These are phyloP conservation scores for Caranx melampygus DNA, from an alignment of 2,113 vertebrate species.

Conservation along the genomic window DNA sequence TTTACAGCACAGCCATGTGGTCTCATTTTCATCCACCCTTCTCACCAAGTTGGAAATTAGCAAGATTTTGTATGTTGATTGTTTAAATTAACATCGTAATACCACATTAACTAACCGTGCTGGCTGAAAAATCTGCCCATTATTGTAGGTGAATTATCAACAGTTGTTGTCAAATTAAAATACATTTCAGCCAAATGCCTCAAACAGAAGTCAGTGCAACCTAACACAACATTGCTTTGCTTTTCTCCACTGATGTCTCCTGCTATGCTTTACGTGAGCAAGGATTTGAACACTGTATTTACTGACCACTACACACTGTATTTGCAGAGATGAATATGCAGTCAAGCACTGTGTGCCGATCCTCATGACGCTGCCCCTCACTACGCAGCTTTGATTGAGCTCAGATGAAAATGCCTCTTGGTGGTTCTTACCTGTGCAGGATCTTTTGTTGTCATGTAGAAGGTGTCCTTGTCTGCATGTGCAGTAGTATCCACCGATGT, in stretches of 20 bases:
- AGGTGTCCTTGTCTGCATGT: conserved; percentile 88
- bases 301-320: background rate
- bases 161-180: conserved; percentile 12
- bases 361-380: background rate
- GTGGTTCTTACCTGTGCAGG: conserved; percentile 89
- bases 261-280: background rate
- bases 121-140: background rate
- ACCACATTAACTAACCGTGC: background rate
- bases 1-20: background rate
- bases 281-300: background rate
- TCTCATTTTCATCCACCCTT: background rate
- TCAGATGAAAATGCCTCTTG: conserved; percentile 23
- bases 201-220: background rate
- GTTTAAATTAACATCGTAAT: background rate
- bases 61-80: background rate
- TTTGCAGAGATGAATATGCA: conserved; percentile 28
- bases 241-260: background rate
- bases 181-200: background rate
- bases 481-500: conserved; percentile 94
- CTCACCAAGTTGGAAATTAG: background rate
- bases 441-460: conserved; percentile 88
- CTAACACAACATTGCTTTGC: background rate
- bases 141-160: background rate
- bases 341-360: background rate
- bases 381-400: conserved; percentile 1